phyloP scores from a whole-genome alignment of 1,140 invertebrate species.

The Copidosoma floridanum region DNA sequence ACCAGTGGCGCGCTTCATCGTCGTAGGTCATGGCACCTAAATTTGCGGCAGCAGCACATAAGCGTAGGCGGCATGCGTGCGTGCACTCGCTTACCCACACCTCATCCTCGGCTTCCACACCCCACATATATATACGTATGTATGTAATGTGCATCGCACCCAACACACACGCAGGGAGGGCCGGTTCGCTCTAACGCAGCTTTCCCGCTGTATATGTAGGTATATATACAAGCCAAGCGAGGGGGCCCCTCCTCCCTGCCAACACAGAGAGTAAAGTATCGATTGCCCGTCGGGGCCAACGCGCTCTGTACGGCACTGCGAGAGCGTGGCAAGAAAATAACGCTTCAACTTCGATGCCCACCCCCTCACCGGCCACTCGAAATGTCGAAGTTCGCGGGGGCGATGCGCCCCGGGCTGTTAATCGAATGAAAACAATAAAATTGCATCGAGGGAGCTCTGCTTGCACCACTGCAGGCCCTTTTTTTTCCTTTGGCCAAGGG shows the following conservation, averaged over 20 bases:
- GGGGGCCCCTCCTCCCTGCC: too few species aligned
- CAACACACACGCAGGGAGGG: constrained; percentile 3
- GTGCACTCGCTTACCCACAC: too few species aligned
- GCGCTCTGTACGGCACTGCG: background rate
- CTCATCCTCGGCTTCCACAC: too few species aligned
- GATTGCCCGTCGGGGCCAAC: constrained; percentile 3
- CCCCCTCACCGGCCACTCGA: background rate
- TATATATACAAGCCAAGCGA: constrained; percentile 2
- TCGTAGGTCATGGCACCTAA: constrained; percentile 27
- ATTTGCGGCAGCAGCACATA: background rate
- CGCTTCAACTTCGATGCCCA: background rate
- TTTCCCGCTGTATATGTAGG: too few species aligned
- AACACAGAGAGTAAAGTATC: constrained; percentile 9
- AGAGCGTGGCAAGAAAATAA: constrained; percentile 2
- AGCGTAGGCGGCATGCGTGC: too few species aligned
- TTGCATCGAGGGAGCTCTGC: background rate
- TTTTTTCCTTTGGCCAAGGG: background rate
- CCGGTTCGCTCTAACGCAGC: constrained; percentile 1
- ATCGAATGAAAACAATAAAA: constrained; percentile 20
- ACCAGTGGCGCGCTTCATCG: too few species aligned
- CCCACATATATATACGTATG: too few species aligned
- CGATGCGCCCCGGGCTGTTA: background rate
- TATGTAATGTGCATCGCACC: too few species aligned
- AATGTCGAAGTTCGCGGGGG: background rate
- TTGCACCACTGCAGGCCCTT: background rate